phyloP scores from a whole-genome alignment of 1,140 invertebrate genomes.

The Theocolax elegans region DNA sequence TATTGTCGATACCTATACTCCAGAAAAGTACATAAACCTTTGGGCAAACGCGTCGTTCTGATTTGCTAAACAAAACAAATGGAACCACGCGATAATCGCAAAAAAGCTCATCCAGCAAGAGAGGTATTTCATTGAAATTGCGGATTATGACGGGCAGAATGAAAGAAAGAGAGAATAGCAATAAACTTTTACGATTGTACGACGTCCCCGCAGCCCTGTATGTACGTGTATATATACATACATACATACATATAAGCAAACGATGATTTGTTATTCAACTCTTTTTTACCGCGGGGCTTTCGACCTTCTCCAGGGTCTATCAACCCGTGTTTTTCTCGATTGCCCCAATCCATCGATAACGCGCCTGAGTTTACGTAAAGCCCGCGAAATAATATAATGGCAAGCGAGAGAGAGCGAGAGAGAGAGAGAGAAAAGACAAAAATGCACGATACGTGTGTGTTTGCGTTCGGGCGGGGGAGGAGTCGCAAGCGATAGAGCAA shows the following conservation, averaged over 20 bases:
- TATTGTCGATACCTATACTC: too few relatives aligned
- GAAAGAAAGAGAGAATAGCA: not conserved
- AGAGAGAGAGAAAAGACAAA: not conserved
- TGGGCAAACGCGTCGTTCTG: too few relatives aligned
- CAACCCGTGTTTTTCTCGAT: constrained; percentile 27
- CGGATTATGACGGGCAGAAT: too few relatives aligned
- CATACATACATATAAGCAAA: too few relatives aligned
- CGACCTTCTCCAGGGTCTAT: constrained; percentile 23
- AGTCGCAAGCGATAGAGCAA: constrained; percentile 62
- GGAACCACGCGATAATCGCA: too few relatives aligned
- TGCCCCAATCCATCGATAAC: constrained; percentile 3
- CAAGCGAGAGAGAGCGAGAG: not conserved
- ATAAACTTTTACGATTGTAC: constrained; percentile 12
- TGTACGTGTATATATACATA: too few relatives aligned
- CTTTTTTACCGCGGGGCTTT: not conserved
- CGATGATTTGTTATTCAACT: constrained; percentile 21
- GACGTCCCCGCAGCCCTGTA: too few relatives aligned
- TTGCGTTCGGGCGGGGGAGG: constrained; percentile 10
- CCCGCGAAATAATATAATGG: constrained; percentile 9
- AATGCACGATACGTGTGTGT: not conserved
- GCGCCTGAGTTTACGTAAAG: not conserved
- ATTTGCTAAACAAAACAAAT: too few relatives aligned
- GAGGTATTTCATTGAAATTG: too few relatives aligned
- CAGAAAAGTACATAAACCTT: too few relatives aligned
- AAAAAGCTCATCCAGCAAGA: too few relatives aligned